These are phyloP conservation scores for Suricata suricatta DNA, from an alignment of 2,113 vertebrate species.

Conservation along the genomic window DNA sequence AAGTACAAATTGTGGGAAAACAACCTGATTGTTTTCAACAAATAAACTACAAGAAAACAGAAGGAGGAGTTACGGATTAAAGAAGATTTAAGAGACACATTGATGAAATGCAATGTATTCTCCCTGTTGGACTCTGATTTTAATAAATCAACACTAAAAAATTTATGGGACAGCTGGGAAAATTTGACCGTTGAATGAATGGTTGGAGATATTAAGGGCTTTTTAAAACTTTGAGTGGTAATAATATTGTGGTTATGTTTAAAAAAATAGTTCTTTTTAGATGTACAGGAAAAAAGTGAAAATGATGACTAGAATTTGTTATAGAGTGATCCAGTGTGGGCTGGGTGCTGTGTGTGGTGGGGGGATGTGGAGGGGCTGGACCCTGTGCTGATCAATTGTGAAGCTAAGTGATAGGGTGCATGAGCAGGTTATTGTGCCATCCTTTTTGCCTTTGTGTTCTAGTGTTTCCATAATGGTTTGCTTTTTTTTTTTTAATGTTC, in stretches of 20 bases:
- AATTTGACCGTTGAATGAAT: conserved; percentile 10
- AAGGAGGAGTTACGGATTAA: background rate
- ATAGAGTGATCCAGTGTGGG: background rate
- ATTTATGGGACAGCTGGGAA: background rate
- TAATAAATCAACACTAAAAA: conserved; percentile 18
- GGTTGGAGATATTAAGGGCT: conserved; percentile 18
- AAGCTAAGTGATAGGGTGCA: background rate
- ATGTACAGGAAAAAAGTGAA: background rate
- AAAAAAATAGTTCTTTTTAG: conserved; percentile 10
- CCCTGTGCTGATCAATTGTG: background rate
- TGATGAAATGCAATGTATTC: background rate
- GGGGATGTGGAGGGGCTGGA: background rate
- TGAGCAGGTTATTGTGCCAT: background rate
- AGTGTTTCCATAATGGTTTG: background rate
- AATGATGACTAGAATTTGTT: background rate
- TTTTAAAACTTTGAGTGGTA: background rate
- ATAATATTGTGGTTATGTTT: background rate
- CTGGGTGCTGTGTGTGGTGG: background rate
- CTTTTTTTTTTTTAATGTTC: background rate
- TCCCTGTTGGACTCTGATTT: background rate
- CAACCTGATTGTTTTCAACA: background rate
- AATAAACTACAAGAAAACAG: background rate
- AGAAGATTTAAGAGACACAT: background rate
- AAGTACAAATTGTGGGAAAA: background rate
- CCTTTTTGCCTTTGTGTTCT: background rate